A percentile compares a stretch with the other conserved stretches of the same genome.
phyloP scores from a whole-genome alignment of 1,140 invertebrate genomes.

The Diorhabda carinulata region DNA sequence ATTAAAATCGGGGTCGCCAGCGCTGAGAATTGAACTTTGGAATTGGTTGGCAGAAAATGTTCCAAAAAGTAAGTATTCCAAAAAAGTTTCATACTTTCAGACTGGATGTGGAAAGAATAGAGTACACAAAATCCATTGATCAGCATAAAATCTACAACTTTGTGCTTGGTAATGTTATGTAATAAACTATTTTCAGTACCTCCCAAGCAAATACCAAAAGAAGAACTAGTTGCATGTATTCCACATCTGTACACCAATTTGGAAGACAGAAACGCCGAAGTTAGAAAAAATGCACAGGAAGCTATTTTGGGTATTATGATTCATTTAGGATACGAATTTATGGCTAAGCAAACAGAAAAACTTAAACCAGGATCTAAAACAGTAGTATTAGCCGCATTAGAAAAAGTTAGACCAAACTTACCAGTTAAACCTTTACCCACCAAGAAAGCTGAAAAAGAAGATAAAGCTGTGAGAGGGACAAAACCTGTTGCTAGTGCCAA shows the following conservation, averaged over 20 bases:
- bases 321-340: constrained; percentile 80
- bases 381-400: constrained; percentile 71
- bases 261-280: constrained; percentile 88
- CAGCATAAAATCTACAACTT: too few relatives aligned
- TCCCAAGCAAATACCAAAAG: constrained; percentile 69
- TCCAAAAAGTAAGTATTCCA: constrained; percentile 57
- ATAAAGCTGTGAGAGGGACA: constrained; percentile 49
- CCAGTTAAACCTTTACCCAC: constrained; percentile 76
- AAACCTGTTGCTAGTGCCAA: constrained; percentile 39
- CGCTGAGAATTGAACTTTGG: constrained; percentile 75
- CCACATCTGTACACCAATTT: constrained; percentile 77
- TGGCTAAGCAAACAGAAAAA: constrained; percentile 75
- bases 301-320: constrained; percentile 90
- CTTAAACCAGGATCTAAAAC: constrained; percentile 84
- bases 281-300: constrained; percentile 85
- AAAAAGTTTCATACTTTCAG: too few relatives aligned
- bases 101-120: too few relatives aligned
- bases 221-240: constrained; percentile 76
- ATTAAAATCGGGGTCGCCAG: constrained; percentile 78
- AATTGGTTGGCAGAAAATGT: constrained; percentile 80
- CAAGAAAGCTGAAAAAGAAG: constrained; percentile 51
- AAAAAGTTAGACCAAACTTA: constrained; percentile 80
- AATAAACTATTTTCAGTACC: constrained; percentile 51
- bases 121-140: too few relatives aligned
- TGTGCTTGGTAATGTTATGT: background rate